Evolutionary conservation across 2,113 vertebrate genomes (phyloP), one percentile per base, ranked within the genome.

Genomic region (Xerus inauris): DNA sequence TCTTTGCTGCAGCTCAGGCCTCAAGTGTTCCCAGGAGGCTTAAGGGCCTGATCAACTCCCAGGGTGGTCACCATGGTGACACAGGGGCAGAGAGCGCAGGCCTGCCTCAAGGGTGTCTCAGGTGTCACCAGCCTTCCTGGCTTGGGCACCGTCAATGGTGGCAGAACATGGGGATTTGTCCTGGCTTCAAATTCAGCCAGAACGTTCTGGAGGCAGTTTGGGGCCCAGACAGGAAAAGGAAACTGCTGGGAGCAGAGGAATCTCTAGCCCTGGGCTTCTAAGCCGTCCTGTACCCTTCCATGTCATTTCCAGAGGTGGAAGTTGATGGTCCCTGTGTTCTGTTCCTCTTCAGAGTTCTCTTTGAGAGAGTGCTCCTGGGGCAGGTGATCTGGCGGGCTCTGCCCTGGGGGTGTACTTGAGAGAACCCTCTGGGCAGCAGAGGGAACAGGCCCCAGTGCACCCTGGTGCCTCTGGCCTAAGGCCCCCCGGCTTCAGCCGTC

Each of bases 11-110:
- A 59, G 71, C 69, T 16, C 14, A n/a, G 81, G 26, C 54, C 81
- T 24, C 94, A 65, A 80, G 64, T 59, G 64, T 92, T 96, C 91
- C 91, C 95, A 77, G 94, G 90, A 80, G 87, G 81, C 24, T 72
- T 69, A n/a, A 16, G 51, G 84, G 42, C 32, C 17, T 40, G 11
- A 57, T 90, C 8, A 3, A 20, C 89, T 59, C 71, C 71, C 54
- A 40, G 82, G 77, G 84, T 96, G 85, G 87, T 49, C 92, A 45
- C 32, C 69, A 30, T n/a, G 9, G 76, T 59, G 71, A 89, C 28
- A 13, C 32, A 71, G 8, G 47, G 57, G 32, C 30, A 28, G 10
- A 95, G 86, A 47, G 8, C 47, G 22, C 69, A 2, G 13, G 64
- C 45, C 69, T 72, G n/a, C 0, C 0, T 49, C 54, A 59, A 42